These are phyloP conservation scores for Brachionus paranguensis DNA, from an alignment of 1,140 invertebrate species.

Conservation along the genomic window DNA sequence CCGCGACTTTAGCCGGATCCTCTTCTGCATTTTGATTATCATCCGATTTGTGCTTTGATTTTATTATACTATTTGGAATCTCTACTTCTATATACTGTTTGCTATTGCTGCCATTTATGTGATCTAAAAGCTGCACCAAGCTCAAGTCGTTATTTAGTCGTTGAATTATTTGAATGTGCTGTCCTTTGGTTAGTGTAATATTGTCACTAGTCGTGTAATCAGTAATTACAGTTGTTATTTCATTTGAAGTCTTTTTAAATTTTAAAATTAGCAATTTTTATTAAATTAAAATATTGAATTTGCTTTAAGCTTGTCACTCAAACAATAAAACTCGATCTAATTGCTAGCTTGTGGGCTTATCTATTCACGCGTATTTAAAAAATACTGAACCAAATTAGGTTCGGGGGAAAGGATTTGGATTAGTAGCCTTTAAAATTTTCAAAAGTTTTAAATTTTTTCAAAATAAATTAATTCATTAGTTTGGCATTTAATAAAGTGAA, in stretches of 20 bases:
- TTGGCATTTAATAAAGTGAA: no score
- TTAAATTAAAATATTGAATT: not conserved
- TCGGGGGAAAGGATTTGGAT: no score
- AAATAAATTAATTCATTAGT: no score
- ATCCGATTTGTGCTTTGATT: not conserved
- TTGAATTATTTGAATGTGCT: conserved; percentile 33
- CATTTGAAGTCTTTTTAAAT: conserved; percentile 28
- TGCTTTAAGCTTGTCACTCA: not conserved
- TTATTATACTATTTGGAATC: not conserved
- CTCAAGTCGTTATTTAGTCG: not conserved
- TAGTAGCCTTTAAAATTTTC: no score
- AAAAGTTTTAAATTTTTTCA: no score
- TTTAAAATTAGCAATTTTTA: not conserved
- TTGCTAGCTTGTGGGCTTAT: not conserved
- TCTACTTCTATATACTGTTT: conserved; percentile 1
- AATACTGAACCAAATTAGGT: not conserved
- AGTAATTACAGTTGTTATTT: not conserved
- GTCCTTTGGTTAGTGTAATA: not conserved
- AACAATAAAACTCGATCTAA: not conserved
- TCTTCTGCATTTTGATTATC: not conserved
- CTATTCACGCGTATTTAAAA: not conserved
- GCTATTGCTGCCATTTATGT: not conserved
- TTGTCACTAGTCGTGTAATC: conserved; percentile 31
- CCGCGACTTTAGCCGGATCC: not conserved
- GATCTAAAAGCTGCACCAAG: not conserved